Evolutionary conservation across 2,113 vertebrate species (phyloP).

Genomic region (Cercopithecus mona): DNA sequence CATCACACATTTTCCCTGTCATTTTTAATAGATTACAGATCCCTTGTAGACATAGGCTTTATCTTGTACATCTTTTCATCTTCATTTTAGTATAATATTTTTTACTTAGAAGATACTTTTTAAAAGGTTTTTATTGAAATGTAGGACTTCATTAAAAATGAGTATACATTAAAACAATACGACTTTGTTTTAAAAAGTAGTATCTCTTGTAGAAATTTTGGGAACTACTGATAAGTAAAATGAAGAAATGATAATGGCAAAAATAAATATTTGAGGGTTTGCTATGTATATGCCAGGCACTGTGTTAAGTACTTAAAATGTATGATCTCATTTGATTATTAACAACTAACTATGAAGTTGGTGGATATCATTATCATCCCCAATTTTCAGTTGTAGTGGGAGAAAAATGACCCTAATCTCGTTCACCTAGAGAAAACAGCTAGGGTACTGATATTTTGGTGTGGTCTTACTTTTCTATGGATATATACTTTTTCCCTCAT

Average conservation of each 20-base stretch:
- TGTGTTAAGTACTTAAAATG: constrained; percentile 17
- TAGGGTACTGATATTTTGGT: neutral
- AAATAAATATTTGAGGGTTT: neutral
- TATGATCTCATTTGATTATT: neutral
- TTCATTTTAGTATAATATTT: neutral
- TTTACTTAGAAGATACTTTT: neutral
- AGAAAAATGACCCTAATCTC: neutral
- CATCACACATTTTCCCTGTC: neutral
- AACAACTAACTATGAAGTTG: neutral
- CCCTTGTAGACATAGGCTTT: neutral
- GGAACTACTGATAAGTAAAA: neutral
- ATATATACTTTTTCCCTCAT: neutral
- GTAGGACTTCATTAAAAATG: neutral
- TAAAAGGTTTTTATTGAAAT: neutral
- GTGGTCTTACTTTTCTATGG: neutral
- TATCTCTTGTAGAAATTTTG: neutral
- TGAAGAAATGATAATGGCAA: neutral
- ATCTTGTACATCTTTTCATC: neutral
- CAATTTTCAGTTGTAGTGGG: neutral
- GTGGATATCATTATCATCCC: neutral
- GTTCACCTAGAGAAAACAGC: neutral
- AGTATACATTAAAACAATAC: neutral
- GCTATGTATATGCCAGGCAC: neutral
- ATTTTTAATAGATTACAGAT: neutral
- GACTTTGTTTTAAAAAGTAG: neutral